These are phyloP conservation scores for Bettongia penicillata DNA, from an alignment of 2,113 vertebrate genomes.

Conservation along the genomic window DNA sequence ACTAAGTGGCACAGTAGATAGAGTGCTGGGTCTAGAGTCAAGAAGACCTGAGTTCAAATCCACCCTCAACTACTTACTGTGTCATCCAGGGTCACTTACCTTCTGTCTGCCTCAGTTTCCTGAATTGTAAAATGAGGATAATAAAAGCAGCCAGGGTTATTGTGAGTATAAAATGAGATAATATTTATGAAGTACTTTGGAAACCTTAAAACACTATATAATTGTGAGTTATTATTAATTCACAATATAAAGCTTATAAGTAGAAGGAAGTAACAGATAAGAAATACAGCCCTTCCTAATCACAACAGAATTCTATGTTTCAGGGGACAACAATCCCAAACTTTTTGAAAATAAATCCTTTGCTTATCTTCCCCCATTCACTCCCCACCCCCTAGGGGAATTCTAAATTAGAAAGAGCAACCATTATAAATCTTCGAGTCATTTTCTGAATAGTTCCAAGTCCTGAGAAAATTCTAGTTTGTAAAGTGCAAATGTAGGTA, in stretches of 20 bases:
- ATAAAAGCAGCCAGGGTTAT: background rate
- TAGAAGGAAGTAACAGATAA: background rate
- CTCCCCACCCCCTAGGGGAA: background rate
- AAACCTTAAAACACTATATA: background rate
- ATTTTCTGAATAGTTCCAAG: conserved; percentile 49
- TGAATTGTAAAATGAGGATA: background rate
- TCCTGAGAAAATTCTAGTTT: conserved; percentile 28
- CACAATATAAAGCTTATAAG: background rate
- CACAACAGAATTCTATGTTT: background rate
- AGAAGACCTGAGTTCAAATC: background rate
- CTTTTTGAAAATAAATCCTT: background rate
- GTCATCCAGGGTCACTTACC: background rate
- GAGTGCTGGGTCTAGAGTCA: background rate
- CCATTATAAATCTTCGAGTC: conserved; percentile 30
- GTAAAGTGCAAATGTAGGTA: background rate
- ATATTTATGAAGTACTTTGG: background rate
- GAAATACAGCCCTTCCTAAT: background rate
- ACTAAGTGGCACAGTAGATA: background rate
- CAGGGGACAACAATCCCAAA: background rate
- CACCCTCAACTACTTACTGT: background rate
- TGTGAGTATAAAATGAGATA: background rate
- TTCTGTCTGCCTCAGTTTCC: background rate
- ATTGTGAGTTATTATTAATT: background rate
- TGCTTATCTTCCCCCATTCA: background rate
- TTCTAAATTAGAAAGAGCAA: background rate